A percentile compares a stretch with the other conserved stretches of the same genome.
These are phyloP conservation scores for Myotis findleyi DNA, from an alignment of 2,797 vertebrate species.

Conservation along the genomic window DNA sequence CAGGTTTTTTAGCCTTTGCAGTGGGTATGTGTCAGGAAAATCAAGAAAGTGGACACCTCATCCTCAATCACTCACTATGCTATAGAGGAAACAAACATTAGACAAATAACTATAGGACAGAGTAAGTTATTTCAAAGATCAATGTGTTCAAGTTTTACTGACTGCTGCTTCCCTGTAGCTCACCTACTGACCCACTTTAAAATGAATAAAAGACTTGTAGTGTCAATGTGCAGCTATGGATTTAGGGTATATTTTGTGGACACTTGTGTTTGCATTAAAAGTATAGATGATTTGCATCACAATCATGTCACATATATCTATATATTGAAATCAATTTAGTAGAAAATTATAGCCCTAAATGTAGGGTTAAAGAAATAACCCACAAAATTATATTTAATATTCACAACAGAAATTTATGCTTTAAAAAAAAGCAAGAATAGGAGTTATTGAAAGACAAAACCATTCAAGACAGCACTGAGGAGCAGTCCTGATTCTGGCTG, in stretches of 20 bases:
- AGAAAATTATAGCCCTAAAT: neutral
- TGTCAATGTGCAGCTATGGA: neutral
- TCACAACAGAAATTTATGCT: neutral
- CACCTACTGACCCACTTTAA: neutral
- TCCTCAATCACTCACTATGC: neutral
- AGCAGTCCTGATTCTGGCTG: neutral
- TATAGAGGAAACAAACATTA: neutral
- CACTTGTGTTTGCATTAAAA: conserved; percentile 7
- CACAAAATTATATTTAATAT: neutral
- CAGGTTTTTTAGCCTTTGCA: neutral
- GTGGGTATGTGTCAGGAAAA: neutral
- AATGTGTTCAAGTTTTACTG: neutral
- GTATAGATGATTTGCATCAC: neutral
- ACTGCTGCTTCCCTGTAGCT: neutral
- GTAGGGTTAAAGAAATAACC: neutral
- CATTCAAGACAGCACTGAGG: neutral
- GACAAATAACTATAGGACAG: neutral
- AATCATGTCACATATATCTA: neutral
- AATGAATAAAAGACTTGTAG: neutral
- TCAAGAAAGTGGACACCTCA: neutral
- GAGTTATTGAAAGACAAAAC: neutral
- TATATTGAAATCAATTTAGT: neutral
- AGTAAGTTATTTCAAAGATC: neutral
- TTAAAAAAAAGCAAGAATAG: neutral
- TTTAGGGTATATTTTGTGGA: neutral